phyloP scores from a whole-genome alignment of 2,888 invertebrate species.

The Taenaris catops region DNA sequence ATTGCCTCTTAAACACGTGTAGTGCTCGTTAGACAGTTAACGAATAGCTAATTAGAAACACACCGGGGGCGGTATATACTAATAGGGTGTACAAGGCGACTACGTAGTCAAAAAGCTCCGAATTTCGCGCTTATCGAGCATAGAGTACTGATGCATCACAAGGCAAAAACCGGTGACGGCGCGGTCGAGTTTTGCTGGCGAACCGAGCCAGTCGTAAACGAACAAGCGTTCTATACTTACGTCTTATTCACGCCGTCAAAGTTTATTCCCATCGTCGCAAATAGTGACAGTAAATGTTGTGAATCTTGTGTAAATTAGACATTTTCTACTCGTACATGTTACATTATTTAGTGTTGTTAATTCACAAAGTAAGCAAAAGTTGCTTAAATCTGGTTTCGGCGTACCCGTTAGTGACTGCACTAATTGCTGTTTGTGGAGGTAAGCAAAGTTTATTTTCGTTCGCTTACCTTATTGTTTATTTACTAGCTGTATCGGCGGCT shows the following conservation, averaged over 20 bases:
- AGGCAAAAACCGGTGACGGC: conserved; percentile 11
- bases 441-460: conserved; percentile 50
- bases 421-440: conserved; percentile 66
- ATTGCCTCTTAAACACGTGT: conserved; percentile 7
- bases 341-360: conserved; percentile 13
- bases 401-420: conserved; percentile 39
- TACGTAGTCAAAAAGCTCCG: conserved; percentile 17
- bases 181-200: conserved; percentile 11
- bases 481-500: too few species aligned
- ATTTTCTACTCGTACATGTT: too few species aligned
- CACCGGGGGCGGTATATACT: conserved; percentile 8
- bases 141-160: conserved; percentile 16
- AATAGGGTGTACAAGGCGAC: conserved; percentile 11
- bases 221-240: conserved; percentile 42
- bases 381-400: conserved; percentile 18
- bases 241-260: conserved; percentile 36
- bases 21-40: conserved; percentile 10
- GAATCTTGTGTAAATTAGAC: conserved; percentile 41
- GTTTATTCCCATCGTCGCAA: conserved; percentile 61
- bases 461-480: conserved; percentile 19
- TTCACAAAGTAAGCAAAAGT: conserved; percentile 8
- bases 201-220: conserved; percentile 27
- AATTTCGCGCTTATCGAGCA: conserved; percentile 16
- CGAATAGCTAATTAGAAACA: conserved; percentile 20
- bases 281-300: conserved; percentile 66